These are phyloP conservation scores for Bradypodion ventrale DNA, from an alignment of 2,797 vertebrate species.

Conservation along the genomic window DNA sequence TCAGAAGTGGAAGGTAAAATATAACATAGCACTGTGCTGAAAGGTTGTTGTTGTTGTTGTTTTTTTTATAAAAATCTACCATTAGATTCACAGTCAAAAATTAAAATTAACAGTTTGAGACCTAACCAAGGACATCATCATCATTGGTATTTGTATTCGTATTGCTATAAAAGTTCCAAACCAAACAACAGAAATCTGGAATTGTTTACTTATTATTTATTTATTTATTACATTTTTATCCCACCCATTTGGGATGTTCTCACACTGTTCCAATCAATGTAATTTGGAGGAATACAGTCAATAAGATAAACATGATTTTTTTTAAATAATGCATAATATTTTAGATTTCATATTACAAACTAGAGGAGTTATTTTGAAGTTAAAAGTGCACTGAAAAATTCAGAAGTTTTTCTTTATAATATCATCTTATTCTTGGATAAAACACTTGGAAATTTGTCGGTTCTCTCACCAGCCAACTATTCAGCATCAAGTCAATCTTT, in stretches of 20 bases:
- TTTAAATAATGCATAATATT: not conserved
- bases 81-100: too few species aligned
- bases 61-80: too few species aligned
- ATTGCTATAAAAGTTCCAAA: conserved; percentile 62
- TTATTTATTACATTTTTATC: too few species aligned
- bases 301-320: conserved; percentile 31
- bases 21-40: conserved; percentile 67
- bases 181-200: conserved; percentile 56
- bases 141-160: conserved; percentile 67
- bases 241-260: too few species aligned
- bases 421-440: not conserved
- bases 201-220: too few species aligned
- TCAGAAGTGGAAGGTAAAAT: conserved; percentile 75
- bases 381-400: not conserved
- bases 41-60: too few species aligned
- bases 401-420: too few species aligned
- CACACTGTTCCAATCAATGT: conserved; percentile 53
- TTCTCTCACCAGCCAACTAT: not conserved
- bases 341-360: not conserved
- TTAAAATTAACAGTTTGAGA: too few species aligned
- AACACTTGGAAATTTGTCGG: not conserved
- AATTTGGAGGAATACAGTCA: conserved; percentile 41
- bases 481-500: too few species aligned
- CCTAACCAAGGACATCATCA: too few species aligned
- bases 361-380: not conserved